These are phyloP conservation scores for Serinus canaria DNA, from an alignment of 2,113 vertebrate genomes.

Conservation along the genomic window DNA sequence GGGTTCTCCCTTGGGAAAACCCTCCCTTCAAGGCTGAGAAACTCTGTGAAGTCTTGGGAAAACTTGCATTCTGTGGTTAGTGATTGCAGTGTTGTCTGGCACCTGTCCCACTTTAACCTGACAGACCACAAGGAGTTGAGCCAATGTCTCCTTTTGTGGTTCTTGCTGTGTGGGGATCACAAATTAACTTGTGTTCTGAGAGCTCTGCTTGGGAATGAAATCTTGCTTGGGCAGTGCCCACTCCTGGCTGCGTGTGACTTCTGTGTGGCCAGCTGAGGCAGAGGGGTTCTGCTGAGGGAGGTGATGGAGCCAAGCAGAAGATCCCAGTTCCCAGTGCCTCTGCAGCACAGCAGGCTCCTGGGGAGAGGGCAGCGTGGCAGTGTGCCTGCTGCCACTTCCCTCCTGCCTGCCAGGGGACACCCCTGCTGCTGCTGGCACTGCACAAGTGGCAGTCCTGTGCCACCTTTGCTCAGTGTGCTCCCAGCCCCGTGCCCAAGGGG, in stretches of 20 bases:
- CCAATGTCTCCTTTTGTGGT: neutral
- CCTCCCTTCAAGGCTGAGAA: neutral
- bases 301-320: neutral
- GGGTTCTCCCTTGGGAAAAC: neutral
- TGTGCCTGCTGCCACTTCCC: neutral
- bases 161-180: neutral
- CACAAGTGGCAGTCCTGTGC: neutral
- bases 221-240: neutral
- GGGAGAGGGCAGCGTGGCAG: rapidly evolving
- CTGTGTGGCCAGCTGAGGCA: neutral
- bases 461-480: neutral
- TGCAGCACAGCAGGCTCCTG: neutral
- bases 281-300: neutral
- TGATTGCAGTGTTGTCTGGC: neutral
- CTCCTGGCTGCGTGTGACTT: neutral
- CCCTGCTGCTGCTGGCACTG: neutral
- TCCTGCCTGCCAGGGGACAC: rapidly evolving
- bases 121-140: neutral
- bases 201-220: neutral
- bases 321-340: neutral
- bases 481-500: rapidly evolving
- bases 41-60: neutral
- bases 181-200: neutral
- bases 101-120: neutral
- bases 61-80: neutral